Conservation (phyloP, 2,888 invertebrate genomes). For the Molanna angustata region DNA sequence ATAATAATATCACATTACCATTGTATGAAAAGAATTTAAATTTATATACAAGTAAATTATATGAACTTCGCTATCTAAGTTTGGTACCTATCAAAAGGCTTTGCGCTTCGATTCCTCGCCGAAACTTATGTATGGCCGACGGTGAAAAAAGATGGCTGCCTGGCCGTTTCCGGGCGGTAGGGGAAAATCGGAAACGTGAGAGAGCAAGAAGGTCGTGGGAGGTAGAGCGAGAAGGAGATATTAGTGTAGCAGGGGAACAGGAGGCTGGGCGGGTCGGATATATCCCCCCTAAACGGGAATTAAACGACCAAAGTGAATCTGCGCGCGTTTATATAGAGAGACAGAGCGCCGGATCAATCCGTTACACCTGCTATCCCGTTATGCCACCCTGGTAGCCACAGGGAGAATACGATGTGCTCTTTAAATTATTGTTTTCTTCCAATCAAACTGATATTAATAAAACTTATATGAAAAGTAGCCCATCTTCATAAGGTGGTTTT, state of each 20-base stretch:
- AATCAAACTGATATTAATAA: too few relatives aligned
- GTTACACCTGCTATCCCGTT: slow-evolving; percentile 27
- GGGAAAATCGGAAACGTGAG: slow-evolving; percentile 29
- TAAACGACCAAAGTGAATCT: slow-evolving; percentile 33
- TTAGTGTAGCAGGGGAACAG: slow-evolving; percentile 39
- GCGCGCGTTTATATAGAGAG: slow-evolving; percentile 29
- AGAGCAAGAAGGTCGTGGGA: slow-evolving; percentile 14
- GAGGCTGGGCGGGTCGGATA: slow-evolving; percentile 38
- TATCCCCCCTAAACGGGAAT: slow-evolving; percentile 30
- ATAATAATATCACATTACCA: too few relatives aligned
- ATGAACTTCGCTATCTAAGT: too few relatives aligned
- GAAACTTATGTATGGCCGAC: slow-evolving; percentile 12
- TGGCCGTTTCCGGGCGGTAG: slow-evolving; percentile 13
- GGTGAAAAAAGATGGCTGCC: slow-evolving; percentile 21
- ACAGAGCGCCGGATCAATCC: slow-evolving; percentile 29
- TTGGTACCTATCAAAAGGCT: too few relatives aligned
- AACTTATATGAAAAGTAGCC: too few relatives aligned
- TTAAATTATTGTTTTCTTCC: too few relatives aligned
- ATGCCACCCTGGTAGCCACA: background rate
- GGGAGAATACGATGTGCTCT: too few relatives aligned
- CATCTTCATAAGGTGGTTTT: too few relatives aligned
- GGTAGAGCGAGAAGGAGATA: slow-evolving; percentile 31
- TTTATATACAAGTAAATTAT: too few relatives aligned
- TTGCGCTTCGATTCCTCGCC: too few relatives aligned
- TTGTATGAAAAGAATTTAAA: too few relatives aligned